Conservation (phyloP, 2,888 invertebrate species). For the Ceratothoa steindachneri region DNA sequence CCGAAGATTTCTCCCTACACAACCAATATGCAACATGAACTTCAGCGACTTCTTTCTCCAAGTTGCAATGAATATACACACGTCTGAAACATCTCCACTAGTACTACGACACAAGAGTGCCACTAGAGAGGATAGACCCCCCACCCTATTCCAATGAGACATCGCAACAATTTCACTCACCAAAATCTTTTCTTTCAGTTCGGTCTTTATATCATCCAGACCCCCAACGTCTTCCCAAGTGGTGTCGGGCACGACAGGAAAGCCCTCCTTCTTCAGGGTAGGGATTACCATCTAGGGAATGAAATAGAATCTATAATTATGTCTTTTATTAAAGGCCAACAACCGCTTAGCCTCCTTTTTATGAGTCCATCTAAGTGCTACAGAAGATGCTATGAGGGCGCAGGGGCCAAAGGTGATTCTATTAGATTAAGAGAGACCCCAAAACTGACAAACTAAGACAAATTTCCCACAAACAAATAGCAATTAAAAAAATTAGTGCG, state of each 20-base stretch:
- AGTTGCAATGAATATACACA: too few relatives aligned
- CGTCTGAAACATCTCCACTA: too few relatives aligned
- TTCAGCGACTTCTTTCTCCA: too few relatives aligned
- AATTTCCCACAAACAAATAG: too few relatives aligned
- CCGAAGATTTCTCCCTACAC: too few relatives aligned
- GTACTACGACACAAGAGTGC: too few relatives aligned
- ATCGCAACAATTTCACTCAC: slow-evolving; percentile 21
- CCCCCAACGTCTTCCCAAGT: slow-evolving; percentile 97
- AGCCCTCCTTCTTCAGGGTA: slow-evolving; percentile 92
- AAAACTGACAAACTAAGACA: too few relatives aligned
- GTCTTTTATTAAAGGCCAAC: background rate
- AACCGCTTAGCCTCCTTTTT: background rate
- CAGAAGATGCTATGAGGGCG: background rate
- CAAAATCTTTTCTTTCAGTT: slow-evolving; percentile 39
- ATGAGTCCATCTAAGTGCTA: background rate
- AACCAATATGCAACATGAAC: too few relatives aligned
- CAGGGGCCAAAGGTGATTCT: background rate
- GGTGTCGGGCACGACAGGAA: slow-evolving; percentile 93
- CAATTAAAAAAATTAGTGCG: too few relatives aligned
- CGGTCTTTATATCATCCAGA: slow-evolving; percentile 65
- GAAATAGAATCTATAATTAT: background rate
- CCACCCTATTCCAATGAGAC: too few relatives aligned
- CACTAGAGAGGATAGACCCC: too few relatives aligned
- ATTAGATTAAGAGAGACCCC: background rate
- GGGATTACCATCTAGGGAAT: slow-evolving; percentile 75